A percentile compares a stretch with the other conserved stretches of the same genome.
These are phyloP conservation scores for Eremophila alpestris DNA, from an alignment of 2,797 vertebrate species.

Conservation along the genomic window DNA sequence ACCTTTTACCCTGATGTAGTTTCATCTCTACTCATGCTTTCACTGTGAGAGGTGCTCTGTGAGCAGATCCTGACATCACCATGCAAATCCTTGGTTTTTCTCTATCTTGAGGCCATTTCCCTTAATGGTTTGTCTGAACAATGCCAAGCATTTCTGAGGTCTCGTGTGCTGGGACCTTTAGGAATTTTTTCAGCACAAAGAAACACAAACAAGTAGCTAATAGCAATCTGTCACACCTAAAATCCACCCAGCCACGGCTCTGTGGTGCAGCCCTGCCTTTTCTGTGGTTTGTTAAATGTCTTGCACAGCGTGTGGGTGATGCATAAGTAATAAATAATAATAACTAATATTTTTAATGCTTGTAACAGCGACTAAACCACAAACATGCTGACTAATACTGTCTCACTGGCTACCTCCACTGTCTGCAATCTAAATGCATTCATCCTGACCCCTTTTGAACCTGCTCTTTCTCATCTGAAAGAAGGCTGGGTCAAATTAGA, in stretches of 20 bases:
- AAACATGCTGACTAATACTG: constrained; percentile 44
- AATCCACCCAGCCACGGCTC: not conserved
- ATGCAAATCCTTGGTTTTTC: not conserved
- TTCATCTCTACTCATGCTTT: not conserved
- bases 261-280: constrained; percentile 43
- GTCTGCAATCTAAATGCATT: constrained; percentile 6
- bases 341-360: constrained; percentile 53
- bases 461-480: not conserved
- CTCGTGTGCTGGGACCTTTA: not conserved
- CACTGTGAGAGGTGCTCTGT: not conserved
- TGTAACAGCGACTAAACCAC: constrained; percentile 15
- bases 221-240: constrained; percentile 24
- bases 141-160: not conserved
- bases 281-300: constrained; percentile 57
- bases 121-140: not conserved
- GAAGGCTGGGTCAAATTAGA: not conserved
- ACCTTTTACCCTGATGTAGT: not conserved
- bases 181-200: not conserved
- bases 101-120: not conserved
- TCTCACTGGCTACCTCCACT: constrained; percentile 1
- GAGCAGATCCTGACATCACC: not conserved
- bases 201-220: constrained; percentile 21
- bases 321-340: constrained; percentile 62
- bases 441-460: not conserved
- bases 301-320: not conserved